Conservation (phyloP, 2,797 vertebrate genomes). For the Eospalax fontanierii region DNA sequence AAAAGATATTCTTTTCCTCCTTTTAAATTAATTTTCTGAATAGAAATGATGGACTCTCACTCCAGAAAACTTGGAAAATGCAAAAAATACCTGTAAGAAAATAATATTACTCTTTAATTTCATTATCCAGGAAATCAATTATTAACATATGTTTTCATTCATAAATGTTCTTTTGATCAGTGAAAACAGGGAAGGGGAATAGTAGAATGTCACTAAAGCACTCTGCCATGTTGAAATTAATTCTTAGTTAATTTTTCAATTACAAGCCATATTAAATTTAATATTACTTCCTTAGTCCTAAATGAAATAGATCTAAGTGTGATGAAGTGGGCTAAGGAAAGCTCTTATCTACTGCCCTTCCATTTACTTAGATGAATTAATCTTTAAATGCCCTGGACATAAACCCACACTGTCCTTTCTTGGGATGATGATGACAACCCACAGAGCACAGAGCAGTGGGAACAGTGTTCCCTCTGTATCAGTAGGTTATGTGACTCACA, state of each 20-base stretch:
- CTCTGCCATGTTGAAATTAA: conserved; percentile 8
- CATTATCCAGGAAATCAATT: neutral
- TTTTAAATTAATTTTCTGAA: conserved; percentile 32
- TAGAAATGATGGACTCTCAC: neutral
- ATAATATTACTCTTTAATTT: neutral
- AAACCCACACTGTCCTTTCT: neutral
- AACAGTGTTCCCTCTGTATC: neutral
- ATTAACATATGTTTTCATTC: conserved; percentile 4
- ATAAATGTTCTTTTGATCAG: conserved; percentile 33
- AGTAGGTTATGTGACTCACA: neutral
- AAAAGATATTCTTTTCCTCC: neutral
- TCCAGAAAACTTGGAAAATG: conserved; percentile 18
- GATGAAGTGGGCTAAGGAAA: conserved; percentile 4
- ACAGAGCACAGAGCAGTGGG: neutral
- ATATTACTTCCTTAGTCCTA: neutral
- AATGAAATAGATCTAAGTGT: neutral
- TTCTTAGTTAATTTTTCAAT: conserved; percentile 50
- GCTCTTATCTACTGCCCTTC: neutral
- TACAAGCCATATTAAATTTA: conserved; percentile 56
- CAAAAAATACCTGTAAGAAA: neutral
- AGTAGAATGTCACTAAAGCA: conserved; percentile 35
- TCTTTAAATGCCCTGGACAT: neutral
- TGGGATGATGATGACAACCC: neutral
- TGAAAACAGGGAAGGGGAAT: neutral
- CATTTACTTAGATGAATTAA: neutral